phyloP scores from a whole-genome alignment of 2,797 vertebrate species.

The Anabas testudineus region DNA sequence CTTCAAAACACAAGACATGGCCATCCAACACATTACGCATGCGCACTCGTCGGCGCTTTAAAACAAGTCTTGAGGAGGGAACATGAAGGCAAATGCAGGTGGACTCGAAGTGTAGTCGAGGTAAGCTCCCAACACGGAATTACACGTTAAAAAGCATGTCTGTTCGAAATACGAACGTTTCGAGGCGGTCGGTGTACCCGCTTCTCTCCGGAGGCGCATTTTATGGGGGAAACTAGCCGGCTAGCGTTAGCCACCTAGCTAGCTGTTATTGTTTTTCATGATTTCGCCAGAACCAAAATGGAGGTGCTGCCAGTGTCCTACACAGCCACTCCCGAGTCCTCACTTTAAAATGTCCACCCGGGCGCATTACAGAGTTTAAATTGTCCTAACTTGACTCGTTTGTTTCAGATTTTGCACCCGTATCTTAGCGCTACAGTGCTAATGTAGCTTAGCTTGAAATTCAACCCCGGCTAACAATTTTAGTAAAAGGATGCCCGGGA shows the following conservation, averaged over 20 bases:
- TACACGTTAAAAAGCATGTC: neutral
- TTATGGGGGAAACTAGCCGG: constrained; percentile 43
- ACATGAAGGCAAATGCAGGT: constrained; percentile 79
- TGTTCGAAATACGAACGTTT: fast-evolving
- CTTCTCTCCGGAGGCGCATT: neutral
- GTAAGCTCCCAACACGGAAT: constrained; percentile 59
- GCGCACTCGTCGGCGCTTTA: constrained; percentile 79
- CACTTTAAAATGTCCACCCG: constrained; percentile 29
- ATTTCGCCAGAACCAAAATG: constrained; percentile 82
- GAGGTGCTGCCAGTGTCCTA: constrained; percentile 76
- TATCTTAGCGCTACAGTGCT: constrained; percentile 24
- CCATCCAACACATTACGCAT: constrained; percentile 73
- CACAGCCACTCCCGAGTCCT: constrained; percentile 78
- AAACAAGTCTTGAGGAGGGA: constrained; percentile 83
- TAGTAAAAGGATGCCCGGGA: constrained; percentile 38
- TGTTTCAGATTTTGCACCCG: neutral
- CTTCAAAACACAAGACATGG: constrained; percentile 71
- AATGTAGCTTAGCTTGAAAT: constrained; percentile 54
- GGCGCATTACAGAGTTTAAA: neutral
- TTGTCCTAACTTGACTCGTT: neutral
- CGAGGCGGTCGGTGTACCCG: neutral
- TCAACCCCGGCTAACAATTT: constrained; percentile 29
- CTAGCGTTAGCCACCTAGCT: constrained; percentile 75
- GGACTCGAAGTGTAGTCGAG: constrained; percentile 72
- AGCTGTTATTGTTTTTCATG: constrained; percentile 86